Evolutionary conservation across 2,797 vertebrate species (phyloP), one percentile per base, ranked within the genome.

Genomic region (Sebastes hubbsi): DNA sequence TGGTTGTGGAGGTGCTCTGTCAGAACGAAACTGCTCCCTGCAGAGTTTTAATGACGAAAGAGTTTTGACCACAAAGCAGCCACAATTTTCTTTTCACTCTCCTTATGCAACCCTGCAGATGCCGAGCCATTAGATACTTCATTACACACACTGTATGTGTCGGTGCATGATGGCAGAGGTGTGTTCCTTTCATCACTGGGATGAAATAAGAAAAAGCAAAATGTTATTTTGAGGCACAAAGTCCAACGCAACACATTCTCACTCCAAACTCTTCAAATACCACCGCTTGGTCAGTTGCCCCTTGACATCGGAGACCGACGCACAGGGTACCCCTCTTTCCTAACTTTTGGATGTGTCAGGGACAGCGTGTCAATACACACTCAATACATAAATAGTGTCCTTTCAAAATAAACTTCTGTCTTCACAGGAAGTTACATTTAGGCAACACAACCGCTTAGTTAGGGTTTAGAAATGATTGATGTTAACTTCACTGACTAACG

Each of bases 21-120:
- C 54, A 59, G 42, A 29, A 66, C 13, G 12, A 42, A 71, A 27
- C 16, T 58, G 13, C 14, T n/a, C 8, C 27, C 3, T 59, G 18
- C 13, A 20, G 34, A 29, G 22, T 24, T 81, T 65, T 36, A 29
- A 52, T 59, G 16, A 67, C 52, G 16, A 67, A 55, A 67, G 30
- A 1, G 1, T 32, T 38, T 24, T 49, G 3, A 1, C 22, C 0
- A 32, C 46, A n/a, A 29, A 67, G 54, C 8, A 56, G 73, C 18
- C 9, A 30, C 6, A 4, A 6, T 54, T 56, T 46, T n/a, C 32
- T 29, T 46, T 42, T 30, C n/a, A 18, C 52, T 61, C 14, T 36
- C 3, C 1, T 60, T 6, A 55, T 12, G 24, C 13, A 42, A 49
- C 11, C 18, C 7, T 3, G 46, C 32, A 66, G 63, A 69, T 22